A percentile compares a stretch with the other conserved stretches of the same genome.
phyloP scores from a whole-genome alignment of 2,888 invertebrate species.

The Agrotis puta region DNA sequence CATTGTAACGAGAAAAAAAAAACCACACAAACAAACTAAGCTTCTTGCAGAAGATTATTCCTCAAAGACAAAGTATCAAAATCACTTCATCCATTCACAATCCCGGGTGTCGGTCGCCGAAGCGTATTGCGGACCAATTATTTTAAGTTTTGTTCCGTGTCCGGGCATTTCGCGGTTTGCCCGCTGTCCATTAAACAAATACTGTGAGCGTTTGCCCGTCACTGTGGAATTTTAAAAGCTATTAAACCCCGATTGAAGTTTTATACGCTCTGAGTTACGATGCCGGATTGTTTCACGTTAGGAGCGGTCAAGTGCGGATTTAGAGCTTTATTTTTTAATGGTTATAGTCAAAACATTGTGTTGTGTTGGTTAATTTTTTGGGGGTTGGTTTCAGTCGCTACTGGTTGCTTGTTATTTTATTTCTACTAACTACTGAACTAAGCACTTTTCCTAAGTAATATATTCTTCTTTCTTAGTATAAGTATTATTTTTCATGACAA shows the following conservation, averaged over 20 bases:
- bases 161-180: conserved; percentile 86
- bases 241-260: conserved; percentile 78
- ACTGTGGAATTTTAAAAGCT: conserved; percentile 78
- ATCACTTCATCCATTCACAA: conserved; percentile 44
- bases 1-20: not conserved
- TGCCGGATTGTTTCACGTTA: conserved; percentile 56
- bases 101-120: conserved; percentile 72
- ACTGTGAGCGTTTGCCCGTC: conserved; percentile 74
- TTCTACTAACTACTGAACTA: too few species aligned
- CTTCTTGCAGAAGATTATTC: not conserved
- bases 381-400: not conserved
- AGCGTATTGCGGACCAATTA: conserved; percentile 88
- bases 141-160: conserved; percentile 91
- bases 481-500: too few species aligned
- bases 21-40: too few species aligned
- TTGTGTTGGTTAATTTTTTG: not conserved
- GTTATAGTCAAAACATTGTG: not conserved
- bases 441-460: too few species aligned
- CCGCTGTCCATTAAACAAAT: conserved; percentile 85
- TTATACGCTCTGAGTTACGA: conserved; percentile 70
- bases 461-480: too few species aligned
- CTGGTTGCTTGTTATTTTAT: not conserved
- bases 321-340: conserved; percentile 10
- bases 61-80: conserved; percentile 73
- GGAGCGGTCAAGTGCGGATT: conserved; percentile 46